Base-by-base conservation (phyloP, 1,140 invertebrate species). In the Lanistes nyassanus region DNA sequence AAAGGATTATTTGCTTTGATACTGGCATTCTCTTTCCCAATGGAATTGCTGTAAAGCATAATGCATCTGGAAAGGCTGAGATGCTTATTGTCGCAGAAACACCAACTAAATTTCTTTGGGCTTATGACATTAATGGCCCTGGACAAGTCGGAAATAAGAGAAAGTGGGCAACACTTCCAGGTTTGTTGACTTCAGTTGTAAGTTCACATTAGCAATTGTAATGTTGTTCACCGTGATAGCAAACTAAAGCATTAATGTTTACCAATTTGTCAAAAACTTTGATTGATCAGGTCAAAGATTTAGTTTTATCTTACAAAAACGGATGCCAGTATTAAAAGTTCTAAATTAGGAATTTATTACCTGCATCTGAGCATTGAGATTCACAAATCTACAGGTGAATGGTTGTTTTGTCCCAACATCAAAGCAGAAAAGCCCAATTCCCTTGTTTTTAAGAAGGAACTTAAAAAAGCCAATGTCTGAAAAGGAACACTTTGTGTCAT, bases 51-150 rank as follows among this genome's bases (percentile, higher is more conserved):
- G 85, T 88, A 4, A 71, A 78, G 23, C 85, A 86, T 53, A 62
- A 77, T 26, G 68, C 58, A 6, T 81, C 84, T 69, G 81, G 80
- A 0, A 71, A 58, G 58, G 83, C 85, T 4, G 34, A 68, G 19
- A 81, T 78, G 64, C 76, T 88, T 16, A 85, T 87, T 60, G 86
- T 88, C 23, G 86, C 86, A 7, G 86, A 88, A 65, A 88, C 86
- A n/a, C 82, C 81, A 13, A 83, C 84, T 3, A 86, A 85, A 75
- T 39, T 75, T 31, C 76, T 88, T 6, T 88, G 85, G 86, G 77
- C 72, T 26, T 87, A 85, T 79, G 82, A 85, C 39, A 86, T 87
- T 51, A 21, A 68, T 47, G 82, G 80, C 19, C 77, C 82, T 37
- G 85, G 82, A 4, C 66, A 79, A 64, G 77, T 87, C 1, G 70